Percentiles rank a stretch among this genome's conserved stretches.
These are phyloP conservation scores for Xanthorhoe spadicearia DNA, from an alignment of 2,888 invertebrate genomes.

Conservation along the genomic window DNA sequence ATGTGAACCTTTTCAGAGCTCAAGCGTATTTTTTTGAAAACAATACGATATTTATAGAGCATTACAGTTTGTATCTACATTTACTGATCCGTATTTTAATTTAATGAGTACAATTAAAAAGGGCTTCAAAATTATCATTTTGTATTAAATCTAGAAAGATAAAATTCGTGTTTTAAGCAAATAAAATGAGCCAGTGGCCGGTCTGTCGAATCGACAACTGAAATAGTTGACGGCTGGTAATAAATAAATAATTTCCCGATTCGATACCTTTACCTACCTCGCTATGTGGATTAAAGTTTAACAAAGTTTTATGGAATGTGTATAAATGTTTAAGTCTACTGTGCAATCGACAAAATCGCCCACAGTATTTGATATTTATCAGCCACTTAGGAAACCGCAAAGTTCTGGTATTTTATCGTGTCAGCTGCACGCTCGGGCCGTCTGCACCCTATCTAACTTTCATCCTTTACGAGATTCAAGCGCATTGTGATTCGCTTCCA, in stretches of 20 bases:
- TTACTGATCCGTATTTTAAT: conserved; percentile 10
- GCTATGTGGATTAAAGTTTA: conserved; percentile 37
- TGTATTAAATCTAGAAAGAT: conserved; percentile 37
- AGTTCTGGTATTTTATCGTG: conserved; percentile 64
- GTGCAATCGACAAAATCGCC: conserved; percentile 7
- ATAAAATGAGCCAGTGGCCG: no score
- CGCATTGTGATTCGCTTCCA: conserved; percentile 61
- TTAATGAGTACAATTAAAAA: conserved; percentile 6
- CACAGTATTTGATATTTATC: conserved; percentile 35
- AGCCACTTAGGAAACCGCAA: conserved; percentile 31
- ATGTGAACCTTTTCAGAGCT: conserved; percentile 66
- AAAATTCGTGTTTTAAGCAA: conserved; percentile 62
- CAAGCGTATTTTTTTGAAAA: conserved; percentile 47
- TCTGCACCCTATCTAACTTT: conserved; percentile 56
- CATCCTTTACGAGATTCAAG: conserved; percentile 59
- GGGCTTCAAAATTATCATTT: not conserved
- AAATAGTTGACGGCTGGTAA: conserved; percentile 46
- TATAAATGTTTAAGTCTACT: conserved; percentile 14
- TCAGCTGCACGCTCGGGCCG: conserved; percentile 61
- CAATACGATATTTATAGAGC: conserved; percentile 15
- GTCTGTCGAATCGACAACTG: conserved; percentile 40
- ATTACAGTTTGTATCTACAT: conserved; percentile 27
- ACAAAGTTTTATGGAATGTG: conserved; percentile 18
- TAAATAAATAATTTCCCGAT: conserved; percentile 57
- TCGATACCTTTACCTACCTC: conserved; percentile 41